Base-by-base conservation (phyloP, 2,888 invertebrate genomes). In the Monoplex corrugatus region DNA sequence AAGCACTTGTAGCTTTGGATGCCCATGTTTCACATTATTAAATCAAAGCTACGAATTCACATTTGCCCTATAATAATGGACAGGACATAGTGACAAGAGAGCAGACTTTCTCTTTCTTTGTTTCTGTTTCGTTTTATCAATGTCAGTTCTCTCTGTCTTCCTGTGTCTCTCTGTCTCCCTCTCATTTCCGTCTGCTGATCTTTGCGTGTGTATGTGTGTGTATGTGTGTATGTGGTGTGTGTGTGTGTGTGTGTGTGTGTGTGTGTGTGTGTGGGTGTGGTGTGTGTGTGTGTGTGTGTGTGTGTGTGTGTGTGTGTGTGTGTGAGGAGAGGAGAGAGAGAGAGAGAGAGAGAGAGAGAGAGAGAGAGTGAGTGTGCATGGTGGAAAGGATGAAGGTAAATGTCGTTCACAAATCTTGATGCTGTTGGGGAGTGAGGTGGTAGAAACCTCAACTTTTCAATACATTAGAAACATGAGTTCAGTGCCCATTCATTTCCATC, bases 331-430 rank as follows among this genome's bases (percentile, higher is more conserved):
- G 45, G 84, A 84, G 50, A 84, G 45, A 45, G 35, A 80, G 80
- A 80, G 80, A 80, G 38, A 80, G 45, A 84, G 45, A 84, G 50
- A 84, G 28, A 84, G 50, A 45, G 23, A 84, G 84, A 84, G 84
- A 45, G 45, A 84, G 50, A 84, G 45, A 45, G 50, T 40, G 40
- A 82, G 82, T 40, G 57, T 1, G 57, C 57, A 57, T 57, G 57
- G 16, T 57, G 23, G 23, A 57, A 57, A 57, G n/a, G n/a, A n/a
- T n/a, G n/a, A n/a, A n/a, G n/a, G n/a, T n/a, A n/a, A n/a, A n/a
- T n/a, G n/a, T n/a, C n/a, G n/a, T n/a, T n/a, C n/a, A n/a, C n/a
- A n/a, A n/a, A n/a, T n/a, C n/a, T n/a, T n/a, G n/a, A n/a, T n/a
- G n/a, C n/a, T n/a, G n/a, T n/a, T n/a, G n/a, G n/a, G n/a, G n/a